Evolutionary conservation across 1,140 invertebrate species (phyloP).

Genomic region (Argopecten irradians): DNA sequence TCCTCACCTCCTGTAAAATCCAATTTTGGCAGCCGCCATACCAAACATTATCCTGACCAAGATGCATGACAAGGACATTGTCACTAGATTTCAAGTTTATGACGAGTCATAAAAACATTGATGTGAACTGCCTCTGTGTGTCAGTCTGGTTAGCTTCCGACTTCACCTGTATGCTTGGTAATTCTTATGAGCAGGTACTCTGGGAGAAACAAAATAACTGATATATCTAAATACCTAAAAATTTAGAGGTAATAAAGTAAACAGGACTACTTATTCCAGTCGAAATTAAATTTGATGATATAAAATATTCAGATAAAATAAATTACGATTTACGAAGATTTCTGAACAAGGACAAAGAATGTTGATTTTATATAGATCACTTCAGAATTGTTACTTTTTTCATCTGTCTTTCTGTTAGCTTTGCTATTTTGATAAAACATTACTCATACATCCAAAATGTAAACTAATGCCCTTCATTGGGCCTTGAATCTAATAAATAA

Average conservation of each 20-base stretch:
- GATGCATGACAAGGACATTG: slow-evolving; percentile 20
- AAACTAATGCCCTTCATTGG: neutral
- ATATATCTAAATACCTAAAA: too few species aligned
- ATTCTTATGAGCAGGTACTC: neutral
- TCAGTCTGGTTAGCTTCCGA: neutral
- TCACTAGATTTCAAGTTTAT: slow-evolving; percentile 17
- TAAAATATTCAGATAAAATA: neutral
- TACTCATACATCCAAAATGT: neutral
- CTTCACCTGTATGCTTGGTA: too few species aligned
- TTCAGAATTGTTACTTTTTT: too few species aligned
- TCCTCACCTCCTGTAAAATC: neutral
- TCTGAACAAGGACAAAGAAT: neutral
- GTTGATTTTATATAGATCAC: neutral
- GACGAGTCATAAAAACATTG: slow-evolving; percentile 9
- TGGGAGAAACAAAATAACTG: neutral
- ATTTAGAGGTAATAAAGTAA: neutral
- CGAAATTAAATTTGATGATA: neutral
- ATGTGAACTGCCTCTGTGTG: neutral
- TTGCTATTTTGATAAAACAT: neutral
- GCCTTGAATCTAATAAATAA: neutral
- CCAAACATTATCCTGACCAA: neutral
- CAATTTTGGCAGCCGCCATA: neutral
- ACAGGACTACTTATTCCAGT: neutral
- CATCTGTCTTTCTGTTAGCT: too few species aligned
- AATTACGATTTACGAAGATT: neutral